Evolutionary conservation across 2,888 invertebrate species (phyloP).

Genomic region (Schrankia costaestrigalis): DNA sequence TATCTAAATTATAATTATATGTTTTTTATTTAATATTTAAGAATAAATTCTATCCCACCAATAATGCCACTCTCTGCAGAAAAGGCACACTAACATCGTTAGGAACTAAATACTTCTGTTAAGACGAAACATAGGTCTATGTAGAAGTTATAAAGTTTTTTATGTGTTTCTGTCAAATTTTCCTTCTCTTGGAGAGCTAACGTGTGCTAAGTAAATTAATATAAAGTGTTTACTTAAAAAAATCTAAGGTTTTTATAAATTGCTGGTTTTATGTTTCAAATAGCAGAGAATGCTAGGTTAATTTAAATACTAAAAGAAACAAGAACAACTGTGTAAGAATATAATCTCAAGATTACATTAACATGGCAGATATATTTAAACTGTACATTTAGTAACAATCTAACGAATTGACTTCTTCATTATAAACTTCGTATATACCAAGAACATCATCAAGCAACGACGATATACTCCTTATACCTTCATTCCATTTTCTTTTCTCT

Average conservation of each 20-base stretch:
- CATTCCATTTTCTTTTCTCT: constrained; percentile 84
- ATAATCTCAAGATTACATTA: constrained; percentile 20
- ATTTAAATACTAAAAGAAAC: neutral
- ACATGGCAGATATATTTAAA: neutral
- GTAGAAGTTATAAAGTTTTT: no score
- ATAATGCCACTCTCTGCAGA: no score
- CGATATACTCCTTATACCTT: constrained; percentile 83
- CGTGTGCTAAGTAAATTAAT: no score
- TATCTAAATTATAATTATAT: constrained; percentile 4
- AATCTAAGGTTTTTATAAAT: no score
- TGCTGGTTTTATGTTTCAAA: neutral
- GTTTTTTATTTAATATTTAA: neutral
- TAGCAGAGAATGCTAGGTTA: neutral
- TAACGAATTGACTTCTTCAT: constrained; percentile 80
- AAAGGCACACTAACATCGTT: no score
- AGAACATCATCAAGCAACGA: constrained; percentile 88
- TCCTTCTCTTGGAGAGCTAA: no score
- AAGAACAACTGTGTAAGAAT: constrained; percentile 11
- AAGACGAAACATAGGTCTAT: no score
- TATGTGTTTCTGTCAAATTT: no score
- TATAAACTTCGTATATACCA: constrained; percentile 75
- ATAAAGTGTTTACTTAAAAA: no score
- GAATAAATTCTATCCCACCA: neutral
- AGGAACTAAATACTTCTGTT: no score
- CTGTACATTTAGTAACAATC: constrained; percentile 84